Evolutionary conservation across 2,888 invertebrate genomes (phyloP).

Genomic region (Cryptosula pallasiana): DNA sequence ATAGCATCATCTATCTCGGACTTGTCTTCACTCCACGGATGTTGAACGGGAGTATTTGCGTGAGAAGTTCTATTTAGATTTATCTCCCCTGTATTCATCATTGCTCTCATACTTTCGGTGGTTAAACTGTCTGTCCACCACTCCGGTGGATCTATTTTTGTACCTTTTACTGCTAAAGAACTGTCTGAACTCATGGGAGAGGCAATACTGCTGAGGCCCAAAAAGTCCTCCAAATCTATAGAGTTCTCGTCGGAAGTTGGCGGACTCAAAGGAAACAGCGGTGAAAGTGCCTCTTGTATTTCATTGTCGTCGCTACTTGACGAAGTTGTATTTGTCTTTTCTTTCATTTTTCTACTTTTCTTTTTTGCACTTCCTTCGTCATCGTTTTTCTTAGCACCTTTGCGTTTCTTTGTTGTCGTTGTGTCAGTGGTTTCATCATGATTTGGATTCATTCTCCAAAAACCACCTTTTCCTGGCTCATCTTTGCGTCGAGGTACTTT

Average conservation of each 20-base stretch:
- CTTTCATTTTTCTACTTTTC: conserved; percentile 11
- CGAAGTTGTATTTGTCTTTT: conserved; percentile 28
- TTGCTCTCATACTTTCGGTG: neutral
- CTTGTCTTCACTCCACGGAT: conserved; percentile 40
- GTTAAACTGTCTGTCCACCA: conserved; percentile 46
- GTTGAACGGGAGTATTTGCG: conserved; percentile 28
- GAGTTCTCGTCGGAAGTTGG: conserved; percentile 47
- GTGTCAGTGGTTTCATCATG: conserved; percentile 60
- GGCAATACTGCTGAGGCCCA: conserved; percentile 33
- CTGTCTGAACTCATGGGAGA: conserved; percentile 31
- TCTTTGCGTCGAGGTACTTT: conserved; percentile 62
- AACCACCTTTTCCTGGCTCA: conserved; percentile 81
- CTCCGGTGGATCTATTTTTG: conserved; percentile 44
- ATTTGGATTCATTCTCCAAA: conserved; percentile 79
- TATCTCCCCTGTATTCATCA: neutral
- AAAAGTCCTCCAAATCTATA: conserved; percentile 46
- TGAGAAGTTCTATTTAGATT: neutral
- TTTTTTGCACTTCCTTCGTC: conserved; percentile 11
- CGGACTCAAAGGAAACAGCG: conserved; percentile 39
- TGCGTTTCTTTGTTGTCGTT: conserved; percentile 61
- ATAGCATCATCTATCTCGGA: conserved; percentile 37
- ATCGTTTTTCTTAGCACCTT: neutral
- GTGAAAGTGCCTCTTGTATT: conserved; percentile 31
- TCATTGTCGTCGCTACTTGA: conserved; percentile 44
- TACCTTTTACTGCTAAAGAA: conserved; percentile 45